These are phyloP conservation scores for Aphis craccivora DNA, from an alignment of 1,140 invertebrate genomes.

Conservation along the genomic window DNA sequence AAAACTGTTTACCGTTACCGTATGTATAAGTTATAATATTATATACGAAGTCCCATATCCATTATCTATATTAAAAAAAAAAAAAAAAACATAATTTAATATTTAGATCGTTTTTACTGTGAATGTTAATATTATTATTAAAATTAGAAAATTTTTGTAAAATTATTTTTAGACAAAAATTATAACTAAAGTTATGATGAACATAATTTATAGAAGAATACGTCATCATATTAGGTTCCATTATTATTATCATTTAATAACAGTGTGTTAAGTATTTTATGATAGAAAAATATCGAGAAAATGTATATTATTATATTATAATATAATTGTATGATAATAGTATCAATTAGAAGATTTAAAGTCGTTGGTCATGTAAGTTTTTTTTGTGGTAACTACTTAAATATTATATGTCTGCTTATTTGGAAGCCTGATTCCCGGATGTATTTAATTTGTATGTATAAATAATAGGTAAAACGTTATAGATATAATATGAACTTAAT, in stretches of 20 bases:
- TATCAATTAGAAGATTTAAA: neutral
- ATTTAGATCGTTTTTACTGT: neutral
- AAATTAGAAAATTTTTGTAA: neutral
- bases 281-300: neutral
- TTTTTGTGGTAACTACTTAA: neutral
- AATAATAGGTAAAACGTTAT: neutral
- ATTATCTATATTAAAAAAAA: neutral
- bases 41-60: neutral
- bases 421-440: neutral
- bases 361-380: neutral
- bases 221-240: no score
- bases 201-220: neutral
- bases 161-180: neutral
- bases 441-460: neutral
- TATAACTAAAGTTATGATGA: neutral
- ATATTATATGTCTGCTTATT: neutral
- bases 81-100: no score
- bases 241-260: neutral
- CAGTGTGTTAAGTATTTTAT: neutral
- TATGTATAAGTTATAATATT: no score
- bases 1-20: neutral
- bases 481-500: neutral
- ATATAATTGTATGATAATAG: neutral
- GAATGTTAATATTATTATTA: neutral
- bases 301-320: neutral